These are phyloP conservation scores for Tetragnatha versicolor DNA, from an alignment of 1,140 invertebrate species.

Conservation along the genomic window DNA sequence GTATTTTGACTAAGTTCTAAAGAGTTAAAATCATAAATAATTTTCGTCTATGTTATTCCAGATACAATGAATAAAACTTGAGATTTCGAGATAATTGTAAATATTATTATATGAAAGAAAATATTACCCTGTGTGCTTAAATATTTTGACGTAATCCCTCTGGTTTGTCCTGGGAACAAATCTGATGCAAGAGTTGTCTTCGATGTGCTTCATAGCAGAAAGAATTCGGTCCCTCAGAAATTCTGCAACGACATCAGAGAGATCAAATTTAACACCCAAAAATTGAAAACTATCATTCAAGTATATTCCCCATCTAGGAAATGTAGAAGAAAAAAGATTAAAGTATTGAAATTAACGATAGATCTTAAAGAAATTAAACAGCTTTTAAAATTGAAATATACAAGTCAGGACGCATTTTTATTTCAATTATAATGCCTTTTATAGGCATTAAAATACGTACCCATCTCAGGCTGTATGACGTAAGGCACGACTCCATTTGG, in stretches of 20 bases:
- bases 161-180: slow-evolving; percentile 62
- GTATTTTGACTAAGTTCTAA: too few species aligned
- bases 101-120: not conserved
- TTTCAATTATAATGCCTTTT: not conserved
- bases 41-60: too few species aligned
- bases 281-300: not conserved
- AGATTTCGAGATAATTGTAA: too few species aligned
- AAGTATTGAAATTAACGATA: too few species aligned
- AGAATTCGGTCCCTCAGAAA: not conserved
- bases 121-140: slow-evolving; percentile 58
- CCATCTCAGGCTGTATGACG: slow-evolving; percentile 61
- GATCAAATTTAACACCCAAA: not conserved
- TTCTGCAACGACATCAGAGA: not conserved
- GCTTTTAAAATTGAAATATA: not conserved
- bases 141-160: slow-evolving; percentile 62
- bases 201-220: slow-evolving; percentile 61
- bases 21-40: too few species aligned
- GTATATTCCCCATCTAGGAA: too few species aligned
- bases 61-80: too few species aligned
- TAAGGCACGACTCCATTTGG: slow-evolving; percentile 63
- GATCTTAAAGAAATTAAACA: not conserved
- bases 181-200: slow-evolving; percentile 62
- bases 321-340: too few species aligned
- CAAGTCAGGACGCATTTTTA: not conserved
- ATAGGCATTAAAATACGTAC: slow-evolving; percentile 46